Conservation (phyloP, 1,140 invertebrate species). For the Drosophila guanche region DNA sequence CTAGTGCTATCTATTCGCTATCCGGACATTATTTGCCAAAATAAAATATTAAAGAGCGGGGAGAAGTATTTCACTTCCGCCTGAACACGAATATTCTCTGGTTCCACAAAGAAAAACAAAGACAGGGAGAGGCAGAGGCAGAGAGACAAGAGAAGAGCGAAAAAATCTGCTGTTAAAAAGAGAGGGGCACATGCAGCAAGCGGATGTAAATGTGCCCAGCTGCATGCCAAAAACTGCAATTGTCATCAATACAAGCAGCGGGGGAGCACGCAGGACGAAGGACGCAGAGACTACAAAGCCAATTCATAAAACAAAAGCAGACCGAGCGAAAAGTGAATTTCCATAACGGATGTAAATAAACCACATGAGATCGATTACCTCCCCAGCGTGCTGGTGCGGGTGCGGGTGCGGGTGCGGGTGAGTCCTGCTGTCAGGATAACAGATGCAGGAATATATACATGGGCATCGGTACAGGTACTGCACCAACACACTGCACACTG, state of each 20-base stretch:
- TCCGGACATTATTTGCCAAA: slow-evolving; percentile 35
- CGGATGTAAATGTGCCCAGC: slow-evolving; percentile 75
- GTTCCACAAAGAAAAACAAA: slow-evolving; percentile 9
- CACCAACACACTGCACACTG: background rate
- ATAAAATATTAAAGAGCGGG: slow-evolving; percentile 45
- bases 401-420: slow-evolving; percentile 5
- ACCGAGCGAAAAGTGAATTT: slow-evolving; percentile 68
- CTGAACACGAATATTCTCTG: slow-evolving; percentile 7
- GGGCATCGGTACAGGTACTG: slow-evolving; percentile 43
- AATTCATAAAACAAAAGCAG: slow-evolving; percentile 72
- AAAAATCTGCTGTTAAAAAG: slow-evolving; percentile 61
- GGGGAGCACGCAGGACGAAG: slow-evolving; percentile 2
- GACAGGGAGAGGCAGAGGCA: background rate
- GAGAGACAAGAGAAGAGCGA: slow-evolving; percentile 19
- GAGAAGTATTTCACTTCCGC: slow-evolving; percentile 58
- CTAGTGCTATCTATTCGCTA: slow-evolving; percentile 5
- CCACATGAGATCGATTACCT: slow-evolving; percentile 79
- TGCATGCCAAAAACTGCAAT: slow-evolving; percentile 76
- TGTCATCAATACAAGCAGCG: slow-evolving; percentile 63
- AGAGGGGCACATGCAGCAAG: slow-evolving; percentile 46
- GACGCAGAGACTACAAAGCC: slow-evolving; percentile 49
- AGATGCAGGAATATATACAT: slow-evolving; percentile 53
- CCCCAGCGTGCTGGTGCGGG: slow-evolving; percentile 52
- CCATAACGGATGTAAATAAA: slow-evolving; percentile 81
- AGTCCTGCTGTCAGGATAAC: slow-evolving; percentile 72